phyloP scores from a whole-genome alignment of 1,140 invertebrate genomes.

The Idris sp. region DNA sequence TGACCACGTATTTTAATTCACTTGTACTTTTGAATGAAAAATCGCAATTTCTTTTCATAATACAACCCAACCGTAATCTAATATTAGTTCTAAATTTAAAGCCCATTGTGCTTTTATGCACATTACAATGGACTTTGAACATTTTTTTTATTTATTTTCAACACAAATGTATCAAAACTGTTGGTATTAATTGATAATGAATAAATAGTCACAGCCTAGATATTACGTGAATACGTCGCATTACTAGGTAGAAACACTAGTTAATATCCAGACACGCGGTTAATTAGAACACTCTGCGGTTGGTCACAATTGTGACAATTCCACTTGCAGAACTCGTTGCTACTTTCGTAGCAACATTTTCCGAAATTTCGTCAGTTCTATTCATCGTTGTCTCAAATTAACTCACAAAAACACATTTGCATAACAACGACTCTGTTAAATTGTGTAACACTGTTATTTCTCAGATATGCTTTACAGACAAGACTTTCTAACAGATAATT shows the following conservation, averaged over 20 bases:
- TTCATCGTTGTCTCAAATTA: slow-evolving; percentile 53
- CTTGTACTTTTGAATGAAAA: too few relatives aligned
- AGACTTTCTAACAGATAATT: slow-evolving; percentile 8
- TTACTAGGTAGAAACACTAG: slow-evolving; percentile 41
- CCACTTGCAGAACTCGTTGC: slow-evolving; percentile 32
- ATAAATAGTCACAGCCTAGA: slow-evolving; percentile 11
- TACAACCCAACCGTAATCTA: too few relatives aligned
- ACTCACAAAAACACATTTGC: slow-evolving; percentile 52
- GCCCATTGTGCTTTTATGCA: too few relatives aligned
- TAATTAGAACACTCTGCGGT: slow-evolving; percentile 55
- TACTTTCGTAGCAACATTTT: slow-evolving; percentile 46
- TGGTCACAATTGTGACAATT: slow-evolving; percentile 47
- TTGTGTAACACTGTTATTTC: slow-evolving; percentile 21
- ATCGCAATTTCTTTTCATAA: too few relatives aligned
- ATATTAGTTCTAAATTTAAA: too few relatives aligned
- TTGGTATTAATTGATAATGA: slow-evolving; percentile 14
- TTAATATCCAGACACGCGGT: slow-evolving; percentile 48
- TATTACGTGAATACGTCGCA: slow-evolving; percentile 39
- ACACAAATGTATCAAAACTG: too few relatives aligned
- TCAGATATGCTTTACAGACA: slow-evolving; percentile 27
- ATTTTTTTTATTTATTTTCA: too few relatives aligned
- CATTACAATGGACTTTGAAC: too few relatives aligned
- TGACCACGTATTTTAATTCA: too few relatives aligned
- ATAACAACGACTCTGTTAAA: slow-evolving; percentile 37
- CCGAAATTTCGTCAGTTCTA: slow-evolving; percentile 45